Base-by-base conservation (phyloP, 2,888 invertebrate species). In the Ophion obscuratus region DNA sequence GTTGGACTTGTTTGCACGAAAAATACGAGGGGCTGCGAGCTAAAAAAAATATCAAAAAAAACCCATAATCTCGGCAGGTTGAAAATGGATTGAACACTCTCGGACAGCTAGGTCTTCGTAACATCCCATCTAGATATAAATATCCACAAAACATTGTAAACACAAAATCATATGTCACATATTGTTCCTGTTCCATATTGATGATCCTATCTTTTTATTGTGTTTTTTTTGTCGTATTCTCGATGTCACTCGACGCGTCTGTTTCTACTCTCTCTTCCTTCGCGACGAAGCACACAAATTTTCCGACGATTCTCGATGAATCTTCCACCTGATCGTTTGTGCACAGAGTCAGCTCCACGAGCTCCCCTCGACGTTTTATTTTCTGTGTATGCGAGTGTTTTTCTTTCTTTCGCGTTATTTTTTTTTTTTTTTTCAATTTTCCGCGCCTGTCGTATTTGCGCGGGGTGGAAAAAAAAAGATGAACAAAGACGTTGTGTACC, bases 401-500 rank as follows among this genome's bases (percentile, higher is more conserved):
- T 57, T 59, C 40, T 53, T 24, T 66, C 40, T 53, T 24, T 66
- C 1, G 31, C 4, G 31, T 31, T 31, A 31, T 31, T 73, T 44
- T 40, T 36, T 73, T 20, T 61, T 62, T 83, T 61, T 27, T 61
- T 62, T 83, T 61, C 20, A 7, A 14, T 36, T 83, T 76, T 61
- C 20, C n/a, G 59, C 66, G 66, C 24, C 27, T 40, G 44, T 74
- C 64, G 68, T 61, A 76, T 71, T 74, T 77, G 70, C 81, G 67
- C 62, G 59, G 44, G 77, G 71, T 31, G 53, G 36, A 83, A 87
- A 88, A 89, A 88, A 88, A 84, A 88, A 85, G 81, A 87, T 86
- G 87, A 88, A 89, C 90, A 86, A 88, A 88, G 80, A 85, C 80
- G 31, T 83, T 83, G 81, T 92, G 95, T 97, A 97, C 97, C 97